Base-by-base conservation (phyloP, 2,113 vertebrate genomes). In the Pelvicachromis taeniatus region DNA sequence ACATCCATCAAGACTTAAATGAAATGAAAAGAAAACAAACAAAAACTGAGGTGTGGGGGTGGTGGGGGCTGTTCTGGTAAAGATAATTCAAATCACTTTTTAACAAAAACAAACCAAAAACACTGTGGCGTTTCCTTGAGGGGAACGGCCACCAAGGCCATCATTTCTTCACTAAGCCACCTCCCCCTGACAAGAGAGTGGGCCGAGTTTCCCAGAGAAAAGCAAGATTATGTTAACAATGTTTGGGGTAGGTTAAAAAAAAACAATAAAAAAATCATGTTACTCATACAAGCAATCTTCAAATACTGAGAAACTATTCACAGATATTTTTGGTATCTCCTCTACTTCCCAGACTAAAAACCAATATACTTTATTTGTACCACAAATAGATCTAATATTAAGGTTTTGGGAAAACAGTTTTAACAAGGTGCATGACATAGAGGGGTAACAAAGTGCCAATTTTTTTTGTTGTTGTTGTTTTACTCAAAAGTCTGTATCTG, bases 391-490 rank as follows among this genome's bases (percentile, higher is more conserved):
- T 92, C 87, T 94, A 94, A 94, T 94, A 94, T 94, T 90, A 94
- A 94, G 86, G 93, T 93, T 94, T 94, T 94, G 94, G 93, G 92
- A 75, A 90, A 93, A 95, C 93, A 91, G 95, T 92, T 95, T 95
- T 93, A 95, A 95, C 90, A 96, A 96, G 95, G 95, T 96, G 95
- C 95, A 95, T 92, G 93, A 95, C 91, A 91, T 91, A 85, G 81
- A 95, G 93, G 93, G 89, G 87, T 94, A 94, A 94, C 92, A 95
- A 96, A 96, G 95, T 95, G 94, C 95, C 95, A 95, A 94, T 82
- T 93, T 90, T 48, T 82, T 31, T 77, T 52, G 52, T 77, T 56
- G 52, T 81, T 80, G 35, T 85, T 63, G 17, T 80, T 82, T 84
- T 77, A 90, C 82, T 89, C 90, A 93, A 85, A 90, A 65, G 63